Percentiles rank a stretch among this genome's conserved stretches.
Conservation (phyloP, 2,113 vertebrate genomes). For the Alethe diademata region DNA sequence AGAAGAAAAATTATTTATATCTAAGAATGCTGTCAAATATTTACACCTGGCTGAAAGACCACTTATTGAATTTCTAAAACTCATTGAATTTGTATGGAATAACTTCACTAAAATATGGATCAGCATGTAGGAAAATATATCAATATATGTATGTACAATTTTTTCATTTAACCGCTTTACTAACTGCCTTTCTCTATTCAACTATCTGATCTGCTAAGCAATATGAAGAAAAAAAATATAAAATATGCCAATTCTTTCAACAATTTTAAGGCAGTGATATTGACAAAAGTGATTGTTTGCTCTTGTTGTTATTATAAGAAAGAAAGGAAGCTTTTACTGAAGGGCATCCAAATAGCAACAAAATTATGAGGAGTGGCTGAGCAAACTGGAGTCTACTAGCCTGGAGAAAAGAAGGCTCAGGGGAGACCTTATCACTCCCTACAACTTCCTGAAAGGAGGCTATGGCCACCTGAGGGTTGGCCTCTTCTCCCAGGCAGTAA, state of each 20-base stretch:
- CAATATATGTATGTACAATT: not conserved
- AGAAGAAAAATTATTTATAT: not conserved
- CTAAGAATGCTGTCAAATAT: not conserved
- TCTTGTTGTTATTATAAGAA: not conserved
- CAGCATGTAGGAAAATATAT: not conserved
- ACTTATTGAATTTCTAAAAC: not conserved
- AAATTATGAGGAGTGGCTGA: accelerated
- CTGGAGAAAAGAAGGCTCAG: not conserved
- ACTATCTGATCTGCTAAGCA: not conserved
- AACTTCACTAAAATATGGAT: not conserved
- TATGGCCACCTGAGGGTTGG: accelerated
- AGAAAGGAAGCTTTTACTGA: not conserved
- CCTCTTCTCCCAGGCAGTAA: not conserved
- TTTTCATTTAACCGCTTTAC: not conserved
- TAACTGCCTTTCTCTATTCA: not conserved
- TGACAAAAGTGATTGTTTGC: not conserved
- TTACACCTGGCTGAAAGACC: not conserved
- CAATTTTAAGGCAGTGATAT: not conserved
- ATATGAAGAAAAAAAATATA: accelerated
- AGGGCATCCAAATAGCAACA: accelerated
- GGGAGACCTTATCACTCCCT: accelerated
- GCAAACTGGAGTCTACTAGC: accelerated
- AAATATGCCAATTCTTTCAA: not conserved
- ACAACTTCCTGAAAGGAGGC: accelerated
- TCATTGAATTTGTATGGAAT: not conserved